Conservation (phyloP, 2,113 vertebrate species). For the Oceanodroma tethys region DNA sequence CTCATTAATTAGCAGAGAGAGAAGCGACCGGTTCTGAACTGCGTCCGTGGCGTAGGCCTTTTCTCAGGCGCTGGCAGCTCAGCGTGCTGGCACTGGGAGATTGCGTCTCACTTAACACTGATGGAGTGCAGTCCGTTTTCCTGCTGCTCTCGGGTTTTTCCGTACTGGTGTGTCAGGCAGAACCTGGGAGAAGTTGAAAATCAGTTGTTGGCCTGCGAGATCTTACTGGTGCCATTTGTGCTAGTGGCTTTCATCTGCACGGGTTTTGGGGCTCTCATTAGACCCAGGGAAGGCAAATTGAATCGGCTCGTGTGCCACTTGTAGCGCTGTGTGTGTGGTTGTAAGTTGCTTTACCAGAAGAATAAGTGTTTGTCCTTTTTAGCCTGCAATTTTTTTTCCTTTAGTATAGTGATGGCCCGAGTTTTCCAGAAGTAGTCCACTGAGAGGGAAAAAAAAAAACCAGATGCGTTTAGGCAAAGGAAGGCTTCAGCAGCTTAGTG, state of each 20-base stretch:
- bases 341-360: not conserved
- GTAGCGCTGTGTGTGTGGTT: not conserved
- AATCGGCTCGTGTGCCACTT: not conserved
- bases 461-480: not conserved
- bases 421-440: not conserved
- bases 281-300: fast-evolving
- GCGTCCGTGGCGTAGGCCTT: fast-evolving
- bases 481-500: slow-evolving; percentile 52
- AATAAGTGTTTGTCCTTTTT: not conserved
- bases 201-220: not conserved
- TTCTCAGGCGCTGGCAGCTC: not conserved
- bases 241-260: not conserved
- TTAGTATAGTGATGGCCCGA: not conserved
- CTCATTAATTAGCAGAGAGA: not conserved
- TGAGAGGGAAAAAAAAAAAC: not conserved
- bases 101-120: fast-evolving
- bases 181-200: not conserved
- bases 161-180: not conserved
- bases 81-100: not conserved
- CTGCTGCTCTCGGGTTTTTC: not conserved
- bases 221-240: not conserved
- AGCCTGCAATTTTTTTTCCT: not conserved
- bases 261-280: not conserved
- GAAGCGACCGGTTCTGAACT: not conserved
- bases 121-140: fast-evolving